Evolutionary conservation across 2,113 vertebrate genomes (phyloP), one percentile per base, ranked within the genome.

Genomic region (Hymenochirus boettgeri): DNA sequence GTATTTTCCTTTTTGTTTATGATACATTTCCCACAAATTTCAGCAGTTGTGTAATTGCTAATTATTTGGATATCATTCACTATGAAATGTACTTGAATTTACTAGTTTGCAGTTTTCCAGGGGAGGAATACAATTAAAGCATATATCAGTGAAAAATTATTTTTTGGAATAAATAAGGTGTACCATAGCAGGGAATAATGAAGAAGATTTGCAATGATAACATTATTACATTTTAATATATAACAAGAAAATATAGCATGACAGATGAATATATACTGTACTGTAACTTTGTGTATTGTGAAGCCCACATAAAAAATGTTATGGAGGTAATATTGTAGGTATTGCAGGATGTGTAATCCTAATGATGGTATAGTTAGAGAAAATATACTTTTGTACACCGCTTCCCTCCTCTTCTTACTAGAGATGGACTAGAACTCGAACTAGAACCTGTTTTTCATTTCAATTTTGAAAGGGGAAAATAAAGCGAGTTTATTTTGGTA

Each of bases 111-210:
- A 26, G 37, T 52, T 27, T 37, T 45, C 47, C 51, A 52, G 47
- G 47, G 18, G 33, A 53, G 56, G 11, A 67, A 67, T 58, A 50
- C 51, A 58, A 50, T 23, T 52, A 22, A 21, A 48, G 3, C 52
- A 60, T 53, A 60, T 35, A 51, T 59, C 33, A 69, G 42, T 39
- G 54, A 69, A 57, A 50, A 57, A 65, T n/a, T 69, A 45, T 60
- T 53, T 52, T 25, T 48, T 26, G 27, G 11, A 29, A 37, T 52
- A 35, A 42, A 69, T 59, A 53, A 60, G 39, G 19, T 69, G n/a
- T 22, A 29, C 46, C 18, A 53, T 24, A 57, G 31, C 37, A 23
- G 21, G 11, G 46, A 69, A 69, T 69, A 42, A 58, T 60, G 35
- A 69, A 53, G 64, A 52, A 19, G n/a, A 9, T 52, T 52, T 59